Percentiles rank a stretch among this genome's conserved stretches.
Conservation (phyloP, 2,888 invertebrate species). For the Pseudococcus longispinus region DNA sequence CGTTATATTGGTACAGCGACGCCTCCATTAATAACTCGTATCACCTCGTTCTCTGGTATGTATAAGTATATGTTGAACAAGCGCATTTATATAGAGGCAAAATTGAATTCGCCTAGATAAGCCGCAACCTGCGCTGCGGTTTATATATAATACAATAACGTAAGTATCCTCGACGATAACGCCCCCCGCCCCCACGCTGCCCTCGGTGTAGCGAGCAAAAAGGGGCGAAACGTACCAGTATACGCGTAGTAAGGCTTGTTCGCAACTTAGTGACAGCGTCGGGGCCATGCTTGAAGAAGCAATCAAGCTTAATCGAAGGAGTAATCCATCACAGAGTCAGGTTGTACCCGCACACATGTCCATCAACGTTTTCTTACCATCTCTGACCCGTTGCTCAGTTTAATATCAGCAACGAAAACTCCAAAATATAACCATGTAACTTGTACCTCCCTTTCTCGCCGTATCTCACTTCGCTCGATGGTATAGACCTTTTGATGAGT, state of each 20-base stretch:
- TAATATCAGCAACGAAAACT: slow-evolving; percentile 35
- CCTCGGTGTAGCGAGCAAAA: not conserved
- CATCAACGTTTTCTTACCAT: slow-evolving; percentile 51
- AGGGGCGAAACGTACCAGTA: slow-evolving; percentile 29
- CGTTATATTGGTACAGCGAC: not conserved
- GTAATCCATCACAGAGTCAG: slow-evolving; percentile 61
- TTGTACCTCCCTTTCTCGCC: not conserved
- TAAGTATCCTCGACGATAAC: slow-evolving; percentile 12
- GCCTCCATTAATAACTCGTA: slow-evolving; percentile 31
- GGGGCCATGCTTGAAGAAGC: slow-evolving; percentile 58
- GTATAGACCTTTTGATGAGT: slow-evolving; percentile 17
- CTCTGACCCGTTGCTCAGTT: slow-evolving; percentile 31
- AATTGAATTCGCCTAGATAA: slow-evolving; percentile 41
- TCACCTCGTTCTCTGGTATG: not conserved
- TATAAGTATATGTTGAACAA: not conserved
- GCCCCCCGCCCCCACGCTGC: not conserved
- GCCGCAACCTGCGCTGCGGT: slow-evolving; percentile 40
- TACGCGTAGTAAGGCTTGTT: slow-evolving; percentile 13
- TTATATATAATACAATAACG: slow-evolving; percentile 42
- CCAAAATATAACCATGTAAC: slow-evolving; percentile 22
- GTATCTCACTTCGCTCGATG: not conserved
- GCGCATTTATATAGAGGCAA: not conserved
- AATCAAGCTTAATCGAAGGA: slow-evolving; percentile 61
- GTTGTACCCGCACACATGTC: slow-evolving; percentile 56
- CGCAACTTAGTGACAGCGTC: slow-evolving; percentile 49